A percentile compares a stretch with the other conserved stretches of the same genome.
phyloP scores from a whole-genome alignment of 2,113 vertebrate species.

The Cynoglossus semilaevis region DNA sequence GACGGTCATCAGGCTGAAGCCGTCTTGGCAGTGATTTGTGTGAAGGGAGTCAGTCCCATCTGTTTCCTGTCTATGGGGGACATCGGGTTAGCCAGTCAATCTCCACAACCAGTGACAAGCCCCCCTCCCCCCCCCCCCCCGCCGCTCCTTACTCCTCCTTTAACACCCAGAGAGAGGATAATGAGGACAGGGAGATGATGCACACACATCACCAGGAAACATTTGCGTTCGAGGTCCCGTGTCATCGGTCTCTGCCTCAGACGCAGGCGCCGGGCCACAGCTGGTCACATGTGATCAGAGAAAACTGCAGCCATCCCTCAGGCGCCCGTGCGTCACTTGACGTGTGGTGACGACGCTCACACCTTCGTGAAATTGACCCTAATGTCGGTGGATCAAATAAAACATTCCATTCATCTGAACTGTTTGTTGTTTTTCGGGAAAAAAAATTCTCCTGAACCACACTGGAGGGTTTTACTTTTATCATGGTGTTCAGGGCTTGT shows the following conservation, averaged over 20 bases:
- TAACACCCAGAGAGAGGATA: constrained; percentile 68
- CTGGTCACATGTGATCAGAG: constrained; percentile 25
- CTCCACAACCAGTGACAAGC: constrained; percentile 20
- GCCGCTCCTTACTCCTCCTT: constrained; percentile 36
- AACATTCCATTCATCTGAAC: too few relatives aligned
- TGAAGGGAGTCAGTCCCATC: constrained; percentile 63
- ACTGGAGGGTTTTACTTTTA: too few relatives aligned
- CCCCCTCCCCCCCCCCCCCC: constrained; percentile 18
- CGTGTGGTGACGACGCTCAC: constrained; percentile 1
- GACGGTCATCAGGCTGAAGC: constrained; percentile 37
- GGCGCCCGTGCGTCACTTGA: constrained; percentile 24
- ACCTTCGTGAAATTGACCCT: neutral
- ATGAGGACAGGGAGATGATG: constrained; percentile 57
- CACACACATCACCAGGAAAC: constrained; percentile 39
- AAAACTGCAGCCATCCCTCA: constrained; percentile 21
- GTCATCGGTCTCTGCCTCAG: constrained; percentile 23
- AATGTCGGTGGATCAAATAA: neutral
- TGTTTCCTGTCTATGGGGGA: constrained; percentile 60
- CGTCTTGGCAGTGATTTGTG: constrained; percentile 62
- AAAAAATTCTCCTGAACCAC: too few relatives aligned
- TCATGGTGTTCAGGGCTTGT: too few relatives aligned
- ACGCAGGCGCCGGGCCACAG: constrained; percentile 36
- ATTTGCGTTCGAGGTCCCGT: constrained; percentile 32
- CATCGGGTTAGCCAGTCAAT: constrained; percentile 42
- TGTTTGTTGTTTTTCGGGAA: too few relatives aligned